phyloP scores from a whole-genome alignment of 2,888 invertebrate species.

The Yponomeuta plumbellus region DNA sequence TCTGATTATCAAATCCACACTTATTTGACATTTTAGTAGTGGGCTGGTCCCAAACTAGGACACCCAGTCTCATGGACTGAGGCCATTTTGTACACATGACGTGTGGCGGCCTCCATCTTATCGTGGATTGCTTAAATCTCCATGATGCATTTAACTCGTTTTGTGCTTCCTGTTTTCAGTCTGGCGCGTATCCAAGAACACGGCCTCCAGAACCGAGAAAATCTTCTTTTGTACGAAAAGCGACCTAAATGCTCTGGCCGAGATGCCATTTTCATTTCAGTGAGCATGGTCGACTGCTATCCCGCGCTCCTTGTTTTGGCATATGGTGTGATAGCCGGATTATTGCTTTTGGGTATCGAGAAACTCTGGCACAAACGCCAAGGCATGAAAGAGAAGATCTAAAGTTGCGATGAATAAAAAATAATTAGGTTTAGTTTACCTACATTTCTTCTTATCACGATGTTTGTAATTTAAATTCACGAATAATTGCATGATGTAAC shows the following conservation, averaged over 20 bases:
- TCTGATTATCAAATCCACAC: no score
- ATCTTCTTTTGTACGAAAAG: conserved; percentile 77
- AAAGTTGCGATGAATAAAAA: background rate
- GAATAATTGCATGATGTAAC: conserved; percentile 1
- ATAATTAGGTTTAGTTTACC: background rate
- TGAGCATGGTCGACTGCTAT: conserved; percentile 79
- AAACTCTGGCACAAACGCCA: conserved; percentile 26
- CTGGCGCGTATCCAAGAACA: conserved; percentile 64
- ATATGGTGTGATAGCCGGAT: conserved; percentile 48
- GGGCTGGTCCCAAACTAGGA: no score
- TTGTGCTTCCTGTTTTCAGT: conserved; percentile 29
- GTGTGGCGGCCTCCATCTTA: no score
- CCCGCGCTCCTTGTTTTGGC: conserved; percentile 56
- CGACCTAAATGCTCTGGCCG: conserved; percentile 79
- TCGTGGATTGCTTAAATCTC: no score
- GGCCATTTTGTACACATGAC: no score
- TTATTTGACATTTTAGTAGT: no score
- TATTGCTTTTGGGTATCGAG: conserved; percentile 42
- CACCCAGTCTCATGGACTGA: no score
- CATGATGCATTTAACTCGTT: conserved; percentile 74
- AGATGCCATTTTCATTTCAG: conserved; percentile 78
- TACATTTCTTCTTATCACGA: background rate
- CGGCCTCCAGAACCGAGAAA: conserved; percentile 77
- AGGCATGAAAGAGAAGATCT: background rate
- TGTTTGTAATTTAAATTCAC: background rate